Conservation (phyloP, 1,140 invertebrate species). For the Plodia interpunctella region DNA sequence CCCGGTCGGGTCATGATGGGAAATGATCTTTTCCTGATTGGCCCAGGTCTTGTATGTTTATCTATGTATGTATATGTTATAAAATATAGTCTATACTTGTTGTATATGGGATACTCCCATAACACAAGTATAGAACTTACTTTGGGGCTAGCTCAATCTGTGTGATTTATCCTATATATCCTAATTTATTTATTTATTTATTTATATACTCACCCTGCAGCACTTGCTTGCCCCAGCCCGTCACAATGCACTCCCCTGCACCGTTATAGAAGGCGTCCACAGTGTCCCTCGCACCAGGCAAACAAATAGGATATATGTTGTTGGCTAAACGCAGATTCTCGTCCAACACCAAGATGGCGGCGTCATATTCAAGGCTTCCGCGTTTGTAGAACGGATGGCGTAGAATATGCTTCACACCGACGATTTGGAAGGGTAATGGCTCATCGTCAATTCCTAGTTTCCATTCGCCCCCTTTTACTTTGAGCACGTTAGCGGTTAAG, state of each 20-base stretch:
- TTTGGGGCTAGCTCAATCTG: too few relatives aligned
- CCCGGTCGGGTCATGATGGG: too few relatives aligned
- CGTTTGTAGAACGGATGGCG: conserved; percentile 84
- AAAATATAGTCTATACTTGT: too few relatives aligned
- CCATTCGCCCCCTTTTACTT: conserved; percentile 90
- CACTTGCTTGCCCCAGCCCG: conserved; percentile 89
- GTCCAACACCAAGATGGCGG: conserved; percentile 83
- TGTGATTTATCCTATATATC: too few relatives aligned
- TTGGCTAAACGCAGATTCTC: conserved; percentile 79
- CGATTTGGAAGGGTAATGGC: conserved; percentile 86
- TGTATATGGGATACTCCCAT: too few relatives aligned
- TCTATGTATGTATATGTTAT: too few relatives aligned
- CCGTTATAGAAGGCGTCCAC: conserved; percentile 63
- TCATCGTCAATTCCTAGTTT: conserved; percentile 88
- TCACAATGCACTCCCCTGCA: conserved; percentile 83
- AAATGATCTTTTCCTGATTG: too few relatives aligned
- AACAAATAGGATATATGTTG: conserved; percentile 86
- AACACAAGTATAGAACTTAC: too few relatives aligned
- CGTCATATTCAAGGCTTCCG: conserved; percentile 81
- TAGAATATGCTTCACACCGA: conserved; percentile 82
- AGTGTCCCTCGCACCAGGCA: conserved; percentile 73
- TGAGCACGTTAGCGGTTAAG: conserved; percentile 78
- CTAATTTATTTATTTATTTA: too few relatives aligned
- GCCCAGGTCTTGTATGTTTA: too few relatives aligned
- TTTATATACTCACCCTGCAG: conserved; percentile 81